These are phyloP conservation scores for Drosophila pandora DNA, from an alignment of 1,140 invertebrate genomes.

Conservation along the genomic window DNA sequence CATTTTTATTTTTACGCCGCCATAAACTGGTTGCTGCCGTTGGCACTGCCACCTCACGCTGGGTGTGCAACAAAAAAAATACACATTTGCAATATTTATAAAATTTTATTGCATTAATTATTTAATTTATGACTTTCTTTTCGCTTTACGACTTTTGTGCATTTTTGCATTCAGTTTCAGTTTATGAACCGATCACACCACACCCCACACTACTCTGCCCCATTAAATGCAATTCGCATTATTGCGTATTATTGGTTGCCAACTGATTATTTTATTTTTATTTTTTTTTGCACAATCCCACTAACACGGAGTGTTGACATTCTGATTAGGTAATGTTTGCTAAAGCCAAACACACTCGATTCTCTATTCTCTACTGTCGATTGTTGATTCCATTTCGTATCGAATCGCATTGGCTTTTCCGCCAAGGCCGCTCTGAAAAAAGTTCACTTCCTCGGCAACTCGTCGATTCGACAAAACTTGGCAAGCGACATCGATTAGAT, in stretches of 20 bases:
- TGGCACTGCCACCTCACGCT: conserved; percentile 52
- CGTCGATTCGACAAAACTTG: conserved; percentile 28
- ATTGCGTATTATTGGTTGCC: conserved; percentile 55
- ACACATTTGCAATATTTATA: conserved; percentile 73
- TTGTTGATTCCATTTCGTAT: conserved; percentile 16
- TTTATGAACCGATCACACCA: conserved; percentile 19
- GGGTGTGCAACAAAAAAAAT: conserved; percentile 50
- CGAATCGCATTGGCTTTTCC: conserved; percentile 26
- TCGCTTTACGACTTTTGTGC: conserved; percentile 59
- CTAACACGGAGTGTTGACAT: conserved; percentile 19
- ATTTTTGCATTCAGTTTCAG: conserved; percentile 53
- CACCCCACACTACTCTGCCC: background rate
- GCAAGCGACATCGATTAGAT: conserved; percentile 34
- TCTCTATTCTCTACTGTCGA: background rate
- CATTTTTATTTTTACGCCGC: conserved; percentile 34
- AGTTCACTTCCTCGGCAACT: conserved; percentile 16
- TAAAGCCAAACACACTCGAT: conserved; percentile 14
- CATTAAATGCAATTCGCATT: conserved; percentile 37
- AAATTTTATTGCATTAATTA: conserved; percentile 80
- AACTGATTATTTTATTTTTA: conserved; percentile 30
- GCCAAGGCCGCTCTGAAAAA: conserved; percentile 29
- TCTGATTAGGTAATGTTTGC: conserved; percentile 58
- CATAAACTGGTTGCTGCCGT: conserved; percentile 67
- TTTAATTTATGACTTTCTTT: conserved; percentile 80
- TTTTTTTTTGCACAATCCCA: conserved; percentile 22